Evolutionary conservation across 1,140 invertebrate genomes (phyloP).

Genomic region (Bombus balteatus): DNA sequence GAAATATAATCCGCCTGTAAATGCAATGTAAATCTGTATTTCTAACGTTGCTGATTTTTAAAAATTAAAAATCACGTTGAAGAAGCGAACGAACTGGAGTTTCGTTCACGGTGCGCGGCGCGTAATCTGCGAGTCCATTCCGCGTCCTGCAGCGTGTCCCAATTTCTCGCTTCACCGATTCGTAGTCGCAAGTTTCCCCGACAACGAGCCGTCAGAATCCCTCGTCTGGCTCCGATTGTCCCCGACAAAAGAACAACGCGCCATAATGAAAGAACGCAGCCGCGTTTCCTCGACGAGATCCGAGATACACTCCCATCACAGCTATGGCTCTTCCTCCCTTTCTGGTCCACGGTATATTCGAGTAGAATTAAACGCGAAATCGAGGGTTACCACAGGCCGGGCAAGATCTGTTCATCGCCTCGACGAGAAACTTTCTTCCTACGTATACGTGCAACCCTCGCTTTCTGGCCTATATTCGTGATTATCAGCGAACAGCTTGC

Average conservation of each 20-base stretch:
- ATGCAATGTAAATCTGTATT: too few species aligned
- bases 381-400: background rate
- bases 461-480: constrained; percentile 18
- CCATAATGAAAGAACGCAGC: constrained; percentile 42
- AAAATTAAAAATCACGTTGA: background rate
- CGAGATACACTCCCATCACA: background rate
- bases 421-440: background rate
- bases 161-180: constrained; percentile 23
- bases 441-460: background rate
- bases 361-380: constrained; percentile 26
- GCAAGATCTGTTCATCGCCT: constrained; percentile 24
- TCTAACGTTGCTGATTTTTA: too few species aligned
- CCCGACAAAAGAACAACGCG: constrained; percentile 38
- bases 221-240: constrained; percentile 32
- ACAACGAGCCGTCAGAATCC: constrained; percentile 14
- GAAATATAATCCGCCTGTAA: background rate
- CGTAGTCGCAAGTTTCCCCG: background rate
- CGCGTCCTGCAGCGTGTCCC: background rate
- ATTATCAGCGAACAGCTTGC: constrained; percentile 38
- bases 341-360: background rate
- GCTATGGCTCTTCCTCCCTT: background rate
- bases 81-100: background rate
- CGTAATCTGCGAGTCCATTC: background rate
- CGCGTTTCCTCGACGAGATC: constrained; percentile 9
- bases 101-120: background rate